These are phyloP conservation scores for Drosophila pruinosa DNA, from an alignment of 1,140 invertebrate genomes.

Conservation along the genomic window DNA sequence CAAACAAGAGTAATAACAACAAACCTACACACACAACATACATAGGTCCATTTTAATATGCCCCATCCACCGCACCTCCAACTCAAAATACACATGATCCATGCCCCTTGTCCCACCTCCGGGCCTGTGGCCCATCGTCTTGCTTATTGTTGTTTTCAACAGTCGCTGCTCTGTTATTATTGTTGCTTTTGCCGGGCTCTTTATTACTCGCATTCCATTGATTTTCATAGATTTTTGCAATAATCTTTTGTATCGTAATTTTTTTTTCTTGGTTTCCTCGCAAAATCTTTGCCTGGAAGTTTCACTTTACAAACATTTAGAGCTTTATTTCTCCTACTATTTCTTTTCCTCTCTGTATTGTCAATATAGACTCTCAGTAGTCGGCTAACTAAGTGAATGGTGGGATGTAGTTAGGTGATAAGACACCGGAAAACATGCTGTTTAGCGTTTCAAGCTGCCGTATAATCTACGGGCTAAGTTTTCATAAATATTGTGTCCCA, in stretches of 20 bases:
- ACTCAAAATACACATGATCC: not conserved
- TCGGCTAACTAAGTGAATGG: not conserved
- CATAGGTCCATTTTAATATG: too few species aligned
- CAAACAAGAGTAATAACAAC: slow-evolving; percentile 28
- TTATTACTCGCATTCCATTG: slow-evolving; percentile 81
- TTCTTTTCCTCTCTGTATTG: not conserved
- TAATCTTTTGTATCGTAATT: slow-evolving; percentile 72
- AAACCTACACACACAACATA: too few species aligned
- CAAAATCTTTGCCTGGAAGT: slow-evolving; percentile 4
- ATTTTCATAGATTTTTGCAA: slow-evolving; percentile 77
- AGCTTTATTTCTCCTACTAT: not conserved
- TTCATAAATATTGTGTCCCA: slow-evolving; percentile 74
- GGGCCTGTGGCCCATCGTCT: not conserved
- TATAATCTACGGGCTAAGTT: slow-evolving; percentile 64
- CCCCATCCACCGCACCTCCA: too few species aligned
- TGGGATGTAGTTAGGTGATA: slow-evolving; percentile 11
- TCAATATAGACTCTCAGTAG: not conserved
- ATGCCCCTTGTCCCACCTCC: not conserved
- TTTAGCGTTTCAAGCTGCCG: slow-evolving; percentile 21
- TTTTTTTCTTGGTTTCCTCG: slow-evolving; percentile 36
- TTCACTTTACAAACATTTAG: slow-evolving; percentile 2
- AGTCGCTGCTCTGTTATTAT: slow-evolving; percentile 12
- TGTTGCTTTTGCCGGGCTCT: slow-evolving; percentile 38
- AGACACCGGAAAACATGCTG: slow-evolving; percentile 64
- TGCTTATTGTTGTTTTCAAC: slow-evolving; percentile 48